A percentile compares a stretch with the other conserved stretches of the same genome.
phyloP scores from a whole-genome alignment of 2,113 vertebrate genomes.

The Boleophthalmus pectinirostris region DNA sequence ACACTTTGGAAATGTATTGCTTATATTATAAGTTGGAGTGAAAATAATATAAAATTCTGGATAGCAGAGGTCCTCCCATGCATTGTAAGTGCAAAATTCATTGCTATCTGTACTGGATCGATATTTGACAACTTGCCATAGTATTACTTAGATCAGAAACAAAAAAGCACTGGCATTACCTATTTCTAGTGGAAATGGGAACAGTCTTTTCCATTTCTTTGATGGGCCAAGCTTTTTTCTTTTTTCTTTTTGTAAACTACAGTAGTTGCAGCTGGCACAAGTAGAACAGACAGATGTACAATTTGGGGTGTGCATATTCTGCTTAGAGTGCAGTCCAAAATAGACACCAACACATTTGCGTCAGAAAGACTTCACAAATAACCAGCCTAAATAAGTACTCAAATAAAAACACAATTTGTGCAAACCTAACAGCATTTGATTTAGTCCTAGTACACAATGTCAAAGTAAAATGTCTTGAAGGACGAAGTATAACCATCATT shows the following conservation, averaged over 20 bases:
- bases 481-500: background rate
- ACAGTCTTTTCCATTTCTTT: background rate
- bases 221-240: background rate
- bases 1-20: too few species aligned
- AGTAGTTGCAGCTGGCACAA: background rate
- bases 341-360: conserved; percentile 33
- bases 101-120: too few species aligned
- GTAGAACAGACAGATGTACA: background rate
- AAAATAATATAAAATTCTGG: too few species aligned
- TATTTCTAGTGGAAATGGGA: background rate
- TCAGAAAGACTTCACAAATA: background rate
- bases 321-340: background rate
- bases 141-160: too few species aligned
- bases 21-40: too few species aligned
- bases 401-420: background rate
- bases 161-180: too few species aligned
- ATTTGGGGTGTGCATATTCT: background rate
- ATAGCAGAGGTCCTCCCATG: too few species aligned
- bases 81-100: too few species aligned
- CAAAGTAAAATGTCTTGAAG: background rate
- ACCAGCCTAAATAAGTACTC: background rate
- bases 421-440: background rate
- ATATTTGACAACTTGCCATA: too few species aligned
- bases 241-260: background rate
- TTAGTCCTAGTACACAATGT: background rate